phyloP scores from a whole-genome alignment of 2,888 invertebrate species.

The Phasia obesa region DNA sequence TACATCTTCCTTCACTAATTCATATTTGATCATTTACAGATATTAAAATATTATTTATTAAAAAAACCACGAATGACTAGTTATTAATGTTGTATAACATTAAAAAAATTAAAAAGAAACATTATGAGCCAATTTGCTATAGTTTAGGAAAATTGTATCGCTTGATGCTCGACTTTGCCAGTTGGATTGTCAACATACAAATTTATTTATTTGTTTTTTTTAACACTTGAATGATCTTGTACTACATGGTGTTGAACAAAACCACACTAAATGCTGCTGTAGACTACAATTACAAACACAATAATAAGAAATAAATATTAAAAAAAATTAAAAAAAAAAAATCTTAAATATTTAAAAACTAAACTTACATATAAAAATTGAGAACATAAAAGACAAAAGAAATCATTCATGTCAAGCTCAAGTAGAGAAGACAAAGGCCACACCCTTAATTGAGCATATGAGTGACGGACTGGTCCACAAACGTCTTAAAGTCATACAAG shows the following conservation, averaged over 20 bases:
- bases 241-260: too few relatives aligned
- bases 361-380: too few relatives aligned
- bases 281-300: too few relatives aligned
- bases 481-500: constrained; percentile 31
- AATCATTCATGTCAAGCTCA: constrained; percentile 48
- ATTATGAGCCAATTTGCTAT: constrained; percentile 36
- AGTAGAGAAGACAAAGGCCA: constrained; percentile 39
- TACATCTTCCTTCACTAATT: not conserved
- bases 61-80: constrained; percentile 49
- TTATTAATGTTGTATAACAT: constrained; percentile 42
- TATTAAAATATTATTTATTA: constrained; percentile 34
- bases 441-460: constrained; percentile 51
- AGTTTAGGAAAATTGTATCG: constrained; percentile 39
- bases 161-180: constrained; percentile 9
- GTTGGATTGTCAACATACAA: constrained; percentile 63
- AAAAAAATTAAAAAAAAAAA: too few relatives aligned
- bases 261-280: too few relatives aligned
- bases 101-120: not conserved
- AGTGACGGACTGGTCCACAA: constrained; percentile 32
- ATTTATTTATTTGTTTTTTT: constrained; percentile 22
- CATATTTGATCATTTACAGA: constrained; percentile 18
- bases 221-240: not conserved
- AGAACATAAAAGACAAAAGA: not conserved
- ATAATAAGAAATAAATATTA: too few relatives aligned
- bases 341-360: not conserved